Base-by-base conservation (phyloP, 2,888 invertebrate species). In the Acleris cristana region DNA sequence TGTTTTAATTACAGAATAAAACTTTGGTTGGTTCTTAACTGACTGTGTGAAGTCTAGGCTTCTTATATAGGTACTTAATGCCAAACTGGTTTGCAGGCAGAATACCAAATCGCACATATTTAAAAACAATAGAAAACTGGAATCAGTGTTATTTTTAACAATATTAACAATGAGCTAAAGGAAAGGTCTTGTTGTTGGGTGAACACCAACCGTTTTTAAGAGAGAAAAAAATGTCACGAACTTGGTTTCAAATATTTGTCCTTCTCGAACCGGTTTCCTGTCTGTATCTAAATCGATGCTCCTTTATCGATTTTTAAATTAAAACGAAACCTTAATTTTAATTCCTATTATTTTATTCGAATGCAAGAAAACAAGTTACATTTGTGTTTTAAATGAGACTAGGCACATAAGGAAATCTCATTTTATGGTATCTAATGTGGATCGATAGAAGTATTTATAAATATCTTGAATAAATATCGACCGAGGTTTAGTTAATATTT, bases 201-300 rank as follows among this genome's bases (percentile, higher is more conserved):
- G 40, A 65, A 59, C 48, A 19, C 52, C 14, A 62, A 61, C 45
- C 30, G 18, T 23, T 57, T 26, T 16, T 44, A 51, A 49, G 44
- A 67, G 52, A 54, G 23, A 56, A 58, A 56, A 62, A 52, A 48
- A 45, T 67, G 34, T 55, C 40, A 51, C 44, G 53, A 58, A 58
- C 67, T 53, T 62, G 62, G 52, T 67, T 67, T 53, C 44, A 45
- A 67, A 58, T 60, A 69, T 69, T 51, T 65, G 69, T 65, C 71
- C 71, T 67, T 67, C 66, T 62, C 58, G 23, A 67, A 65, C 71
- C 55, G 66, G 70, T 68, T 67, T 66, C 49, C 14, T 14, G 58
- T 49, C 58, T 58, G 58, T 49, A 63, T 67, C 52, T 48, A 48
- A 63, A 67, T 63, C 40, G 26, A 49, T 40, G 57, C 12, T 30